These are phyloP conservation scores for Pelodiscus sinensis DNA, from an alignment of 2,113 vertebrate species.

Conservation along the genomic window DNA sequence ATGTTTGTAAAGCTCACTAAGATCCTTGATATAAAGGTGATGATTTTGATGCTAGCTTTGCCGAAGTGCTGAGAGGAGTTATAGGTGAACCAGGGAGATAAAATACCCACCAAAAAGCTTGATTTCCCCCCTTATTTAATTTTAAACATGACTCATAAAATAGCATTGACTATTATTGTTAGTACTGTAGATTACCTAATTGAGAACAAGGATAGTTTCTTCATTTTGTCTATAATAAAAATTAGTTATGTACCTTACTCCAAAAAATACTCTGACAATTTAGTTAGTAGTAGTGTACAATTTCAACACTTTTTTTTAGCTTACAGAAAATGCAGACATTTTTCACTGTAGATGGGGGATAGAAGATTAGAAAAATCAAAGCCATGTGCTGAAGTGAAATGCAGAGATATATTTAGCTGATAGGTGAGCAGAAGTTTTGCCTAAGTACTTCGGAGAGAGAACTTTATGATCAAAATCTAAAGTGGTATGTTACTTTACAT, in stretches of 20 bases:
- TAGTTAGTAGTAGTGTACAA: rapidly evolving
- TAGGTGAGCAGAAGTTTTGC: background rate
- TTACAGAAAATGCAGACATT: background rate
- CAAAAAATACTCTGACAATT: background rate
- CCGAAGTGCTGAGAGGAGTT: background rate
- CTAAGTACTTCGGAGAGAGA: background rate
- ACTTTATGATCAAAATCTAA: background rate
- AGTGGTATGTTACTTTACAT: background rate
- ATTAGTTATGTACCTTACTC: background rate
- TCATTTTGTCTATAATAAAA: background rate
- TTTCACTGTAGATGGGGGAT: rapidly evolving
- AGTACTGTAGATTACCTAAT: background rate
- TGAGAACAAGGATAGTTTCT: background rate
- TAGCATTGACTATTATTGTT: background rate
- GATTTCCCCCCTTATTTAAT: background rate
- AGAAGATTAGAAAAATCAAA: background rate
- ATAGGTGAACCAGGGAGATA: background rate
- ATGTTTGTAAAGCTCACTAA: background rate
- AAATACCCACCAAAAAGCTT: background rate
- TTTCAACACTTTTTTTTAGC: rapidly evolving
- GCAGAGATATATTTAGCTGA: background rate
- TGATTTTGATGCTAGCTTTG: too few relatives aligned
- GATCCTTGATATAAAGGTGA: background rate
- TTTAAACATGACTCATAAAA: background rate
- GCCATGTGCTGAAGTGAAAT: background rate